Base-by-base conservation (phyloP, 2,113 vertebrate species). In the Ptychochromis oligacanthus region DNA sequence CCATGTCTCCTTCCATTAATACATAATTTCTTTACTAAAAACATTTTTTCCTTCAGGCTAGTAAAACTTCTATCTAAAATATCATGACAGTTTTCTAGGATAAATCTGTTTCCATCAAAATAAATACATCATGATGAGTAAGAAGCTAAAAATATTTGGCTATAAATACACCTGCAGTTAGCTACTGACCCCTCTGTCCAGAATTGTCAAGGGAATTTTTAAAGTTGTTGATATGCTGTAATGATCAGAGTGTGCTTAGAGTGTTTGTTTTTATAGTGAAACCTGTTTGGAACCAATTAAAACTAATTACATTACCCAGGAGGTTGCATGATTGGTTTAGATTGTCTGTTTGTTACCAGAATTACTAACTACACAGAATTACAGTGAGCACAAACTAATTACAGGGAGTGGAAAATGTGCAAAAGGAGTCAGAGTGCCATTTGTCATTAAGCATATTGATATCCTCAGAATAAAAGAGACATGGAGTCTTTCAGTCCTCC, bases 1-100 rank as follows among this genome's bases (percentile, higher is more conserved):
- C 78, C 62, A 20, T 80, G 61, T 82, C 82, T 77, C 56, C 28
- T 57, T 88, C 64, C 77, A 79, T 86, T 77, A 79, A 79, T 84
- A 65, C 7, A 60, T 86, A 18, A 60, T 79, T 79, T 81, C 60
- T 61, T 52, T 49, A 65, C 36, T 88, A 52, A 76, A 80, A 81
- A 81, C 65, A 77, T 80, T 79, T 59, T 76, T 5, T 20, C 14
- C 77, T 75, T 75, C 38, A 62, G 70, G 52, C 43, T 43, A 34
- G 18, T 20, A 3, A 1, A 76, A 40, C 31, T 56, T 75, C 7
- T 34, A 34, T 34, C 54, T 34, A 72, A 72, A 54, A 54, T 34
- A 54, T 54, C 49, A 49, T 26, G 4, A 7, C 12, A 7, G 28
- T 24, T 54, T 57, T 36, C 5, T 10, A 20, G 17, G 10, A 59